Percentiles rank a stretch among this genome's conserved stretches.
These are phyloP conservation scores for Datnioides undecimradiatus DNA, from an alignment of 2,113 vertebrate genomes.

Conservation along the genomic window DNA sequence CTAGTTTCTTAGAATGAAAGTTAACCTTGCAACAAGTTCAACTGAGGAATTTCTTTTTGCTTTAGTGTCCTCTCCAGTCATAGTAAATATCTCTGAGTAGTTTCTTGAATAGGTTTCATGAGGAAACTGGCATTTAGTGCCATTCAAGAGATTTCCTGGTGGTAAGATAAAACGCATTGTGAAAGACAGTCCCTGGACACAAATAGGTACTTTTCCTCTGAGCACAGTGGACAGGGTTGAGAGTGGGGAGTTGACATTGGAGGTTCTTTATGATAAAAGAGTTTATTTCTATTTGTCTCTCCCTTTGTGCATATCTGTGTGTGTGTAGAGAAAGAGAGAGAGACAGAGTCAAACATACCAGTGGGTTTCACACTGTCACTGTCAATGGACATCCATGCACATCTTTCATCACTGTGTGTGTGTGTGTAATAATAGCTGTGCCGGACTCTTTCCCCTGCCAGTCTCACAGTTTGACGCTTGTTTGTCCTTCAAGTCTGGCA, in stretches of 20 bases:
- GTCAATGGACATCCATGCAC: conserved; percentile 43
- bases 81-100: background rate
- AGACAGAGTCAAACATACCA: conserved; percentile 18
- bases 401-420: conserved; percentile 43
- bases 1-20: background rate
- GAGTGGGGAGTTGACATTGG: conserved; percentile 23
- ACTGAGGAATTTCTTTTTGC: background rate
- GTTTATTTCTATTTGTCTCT: conserved; percentile 15
- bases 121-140: background rate
- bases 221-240: conserved; percentile 4
- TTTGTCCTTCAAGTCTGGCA: conserved; percentile 75
- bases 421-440: conserved; percentile 59
- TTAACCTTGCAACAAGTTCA: background rate
- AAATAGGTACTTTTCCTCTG: conserved; percentile 9
- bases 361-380: conserved; percentile 33
- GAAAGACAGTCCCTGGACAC: conserved; percentile 6
- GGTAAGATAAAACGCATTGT: background rate
- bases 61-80: background rate
- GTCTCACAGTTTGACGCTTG: conserved; percentile 69
- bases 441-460: conserved; percentile 48
- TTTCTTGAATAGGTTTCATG: conserved; percentile 1
- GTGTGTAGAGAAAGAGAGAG: background rate
- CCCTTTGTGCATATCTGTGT: background rate
- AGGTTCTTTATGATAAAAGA: conserved; percentile 33
- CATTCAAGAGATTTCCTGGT: background rate